Conservation (phyloP, 2,113 vertebrate species). For the Rhinichthys klamathensis region DNA sequence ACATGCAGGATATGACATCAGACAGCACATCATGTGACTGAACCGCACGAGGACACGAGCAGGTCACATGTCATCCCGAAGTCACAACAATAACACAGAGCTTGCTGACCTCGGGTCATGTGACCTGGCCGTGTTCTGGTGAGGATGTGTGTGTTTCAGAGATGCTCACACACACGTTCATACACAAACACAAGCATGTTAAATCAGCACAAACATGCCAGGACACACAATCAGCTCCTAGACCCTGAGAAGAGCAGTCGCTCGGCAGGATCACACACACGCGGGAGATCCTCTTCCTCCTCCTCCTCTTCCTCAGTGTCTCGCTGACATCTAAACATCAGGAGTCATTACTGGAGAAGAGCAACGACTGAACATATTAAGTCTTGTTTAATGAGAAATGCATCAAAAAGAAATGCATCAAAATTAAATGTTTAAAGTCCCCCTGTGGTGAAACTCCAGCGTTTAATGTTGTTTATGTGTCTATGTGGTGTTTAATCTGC, state of each 20-base stretch:
- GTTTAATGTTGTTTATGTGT: too few species aligned
- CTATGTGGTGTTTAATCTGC: too few species aligned
- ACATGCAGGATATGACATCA: constrained; percentile 30
- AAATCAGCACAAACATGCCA: constrained; percentile 65
- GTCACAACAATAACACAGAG: not conserved
- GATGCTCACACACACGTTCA: not conserved
- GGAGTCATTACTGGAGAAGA: too few species aligned
- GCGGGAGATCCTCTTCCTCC: too few species aligned
- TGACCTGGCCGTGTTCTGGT: not conserved
- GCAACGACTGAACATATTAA: too few species aligned
- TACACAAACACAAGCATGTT: not conserved
- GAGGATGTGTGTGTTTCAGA: constrained; percentile 11
- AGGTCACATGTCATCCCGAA: not conserved
- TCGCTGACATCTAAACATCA: too few species aligned
- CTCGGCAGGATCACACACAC: not conserved
- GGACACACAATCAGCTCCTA: constrained; percentile 80
- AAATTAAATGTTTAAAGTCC: too few species aligned
- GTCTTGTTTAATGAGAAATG: too few species aligned
- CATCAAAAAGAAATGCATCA: too few species aligned
- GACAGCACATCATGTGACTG: not conserved
- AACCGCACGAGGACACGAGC: too few species aligned
- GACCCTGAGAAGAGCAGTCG: not conserved
- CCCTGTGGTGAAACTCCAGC: too few species aligned
- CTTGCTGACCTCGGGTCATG: not conserved
- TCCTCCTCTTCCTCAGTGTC: too few species aligned